Evolutionary conservation across 2,113 vertebrate genomes (phyloP), one percentile per base, ranked within the genome.

Genomic region (Osmerus mordax): DNA sequence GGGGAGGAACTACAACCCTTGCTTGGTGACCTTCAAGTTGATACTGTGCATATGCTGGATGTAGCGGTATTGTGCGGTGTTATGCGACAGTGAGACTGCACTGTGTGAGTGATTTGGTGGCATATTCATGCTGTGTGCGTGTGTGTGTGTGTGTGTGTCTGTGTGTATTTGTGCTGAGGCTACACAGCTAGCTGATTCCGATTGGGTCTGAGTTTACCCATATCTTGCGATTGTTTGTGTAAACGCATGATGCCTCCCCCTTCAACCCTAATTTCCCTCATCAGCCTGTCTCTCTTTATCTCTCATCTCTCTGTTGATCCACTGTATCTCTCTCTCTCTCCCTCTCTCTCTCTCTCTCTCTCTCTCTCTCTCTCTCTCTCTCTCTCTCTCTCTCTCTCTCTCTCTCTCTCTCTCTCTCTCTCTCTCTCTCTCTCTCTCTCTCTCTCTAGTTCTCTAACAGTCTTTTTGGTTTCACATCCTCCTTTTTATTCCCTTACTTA

Each of bases 211-310:
- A 23, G 14, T 59, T 60, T 29, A 4, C 73, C 61, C 61, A 51
- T 78, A 56, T 47, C 41, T 67, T 59, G 13, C 9, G 41, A 14
- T 60, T 81, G 71, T 73, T 81, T 81, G 47, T 72, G 65, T 76
- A 75, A 69, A 53, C 16, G 36, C 36, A 36, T 61, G 19, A 16
- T 16, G 73, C 65, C 5, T 28, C 61, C 73, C 47, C 61, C 59
- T 15, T 68, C 23, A 23, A 1, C 23, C 23, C 23, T 23, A 23
- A 23, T 23, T 23, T 1, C 23, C 23, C 23, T 23, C 23, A 23
- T 23, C 23, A 52, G 16, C 58, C 19, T 62, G 28, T 41, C 36
- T 23, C 36, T 15, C 28, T 54, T 23, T 3, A 0, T 66, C 56
- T 71, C 36, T 67, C 11, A 41, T 15, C 15, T 60, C 21, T 21